Conservation (phyloP, 2,113 vertebrate genomes). For the Penelope pileata region DNA sequence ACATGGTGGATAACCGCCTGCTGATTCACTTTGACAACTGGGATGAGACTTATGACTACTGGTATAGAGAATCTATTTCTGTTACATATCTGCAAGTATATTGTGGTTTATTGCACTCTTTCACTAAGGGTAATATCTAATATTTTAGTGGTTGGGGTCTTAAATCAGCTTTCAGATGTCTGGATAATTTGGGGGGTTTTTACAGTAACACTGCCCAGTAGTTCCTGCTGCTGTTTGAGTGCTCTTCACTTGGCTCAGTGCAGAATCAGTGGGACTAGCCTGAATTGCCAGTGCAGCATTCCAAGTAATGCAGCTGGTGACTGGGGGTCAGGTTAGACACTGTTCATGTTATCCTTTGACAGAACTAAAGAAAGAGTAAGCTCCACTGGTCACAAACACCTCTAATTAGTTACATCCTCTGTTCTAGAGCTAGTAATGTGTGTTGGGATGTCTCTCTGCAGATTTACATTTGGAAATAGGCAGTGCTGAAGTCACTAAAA, state of each 20-base stretch:
- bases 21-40: slow-evolving; percentile 92
- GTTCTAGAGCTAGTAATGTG: not conserved
- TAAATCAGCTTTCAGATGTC: not conserved
- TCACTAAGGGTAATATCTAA: too few relatives aligned
- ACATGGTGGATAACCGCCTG: slow-evolving; percentile 87
- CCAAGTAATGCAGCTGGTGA: not conserved
- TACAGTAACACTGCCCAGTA: not conserved
- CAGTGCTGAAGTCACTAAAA: not conserved
- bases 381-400: not conserved
- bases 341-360: not conserved
- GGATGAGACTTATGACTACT: slow-evolving; percentile 91
- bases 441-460: not conserved
- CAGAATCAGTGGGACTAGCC: not conserved
- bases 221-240: not conserved
- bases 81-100: not conserved
- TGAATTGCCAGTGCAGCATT: not conserved
- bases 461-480: not conserved
- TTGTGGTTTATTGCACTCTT: not conserved
- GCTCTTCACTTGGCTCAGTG: not conserved
- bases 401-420: not conserved
- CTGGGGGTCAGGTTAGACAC: not conserved
- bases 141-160: not conserved
- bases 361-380: not conserved
- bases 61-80: slow-evolving; percentile 68
- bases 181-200: not conserved